Percentiles rank a stretch among this genome's conserved stretches.
These are phyloP conservation scores for Leptodactylus fallax DNA, from an alignment of 2,797 vertebrate genomes.

Conservation along the genomic window DNA sequence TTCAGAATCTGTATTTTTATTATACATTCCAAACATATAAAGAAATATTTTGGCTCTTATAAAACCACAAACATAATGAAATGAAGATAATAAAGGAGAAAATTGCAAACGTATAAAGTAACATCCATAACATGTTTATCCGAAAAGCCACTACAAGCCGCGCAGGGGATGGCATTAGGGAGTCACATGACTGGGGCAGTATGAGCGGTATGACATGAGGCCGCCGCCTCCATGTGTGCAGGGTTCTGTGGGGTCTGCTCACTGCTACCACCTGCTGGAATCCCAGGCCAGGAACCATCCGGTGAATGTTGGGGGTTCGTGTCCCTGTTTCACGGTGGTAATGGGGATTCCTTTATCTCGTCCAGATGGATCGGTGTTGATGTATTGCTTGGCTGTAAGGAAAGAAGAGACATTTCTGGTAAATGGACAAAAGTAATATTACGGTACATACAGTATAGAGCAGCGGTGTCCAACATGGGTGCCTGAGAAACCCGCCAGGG, in stretches of 20 bases:
- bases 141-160: neutral
- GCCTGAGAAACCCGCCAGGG: no score
- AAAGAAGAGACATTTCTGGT: conserved; percentile 6
- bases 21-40: neutral
- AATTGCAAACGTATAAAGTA: neutral
- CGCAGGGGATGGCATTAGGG: neutral
- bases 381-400: conserved; percentile 81
- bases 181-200: neutral
- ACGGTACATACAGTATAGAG: neutral
- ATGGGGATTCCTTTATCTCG: conserved; percentile 85
- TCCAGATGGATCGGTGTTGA: conserved; percentile 88
- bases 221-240: neutral
- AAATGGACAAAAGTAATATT: neutral
- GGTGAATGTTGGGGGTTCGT: conserved; percentile 89
- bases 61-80: neutral
- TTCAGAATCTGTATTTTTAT: neutral
- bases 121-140: neutral
- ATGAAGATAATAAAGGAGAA: neutral
- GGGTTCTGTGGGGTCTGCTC: conserved; percentile 10
- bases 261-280: conserved; percentile 76
- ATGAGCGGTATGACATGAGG: neutral
- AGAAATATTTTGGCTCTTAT: neutral
- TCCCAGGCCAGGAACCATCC: conserved; percentile 96
- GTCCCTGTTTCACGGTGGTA: conserved; percentile 86
- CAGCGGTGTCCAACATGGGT: no score